Conservation (phyloP, 1,140 invertebrate genomes). For the Teleogryllus occipitalis region DNA sequence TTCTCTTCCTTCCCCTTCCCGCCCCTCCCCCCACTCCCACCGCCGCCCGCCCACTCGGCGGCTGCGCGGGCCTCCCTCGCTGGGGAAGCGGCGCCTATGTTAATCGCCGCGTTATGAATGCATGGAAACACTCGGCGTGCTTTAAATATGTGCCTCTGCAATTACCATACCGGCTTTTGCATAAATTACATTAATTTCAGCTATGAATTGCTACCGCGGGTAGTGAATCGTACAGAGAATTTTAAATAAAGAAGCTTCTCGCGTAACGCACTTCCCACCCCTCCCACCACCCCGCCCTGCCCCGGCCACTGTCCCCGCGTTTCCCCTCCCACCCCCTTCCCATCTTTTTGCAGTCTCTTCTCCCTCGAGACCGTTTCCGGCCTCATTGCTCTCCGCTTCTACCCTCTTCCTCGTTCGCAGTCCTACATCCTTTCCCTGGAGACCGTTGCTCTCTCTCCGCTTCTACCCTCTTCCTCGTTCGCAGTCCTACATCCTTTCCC, state of each 20-base stretch:
- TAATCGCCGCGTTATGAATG: constrained; percentile 3
- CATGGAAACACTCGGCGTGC: constrained; percentile 2
- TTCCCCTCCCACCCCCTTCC: no score
- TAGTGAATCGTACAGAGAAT: constrained; percentile 4
- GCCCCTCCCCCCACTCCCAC: not conserved
- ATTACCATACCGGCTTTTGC: constrained; percentile 3
- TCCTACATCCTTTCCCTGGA: no score
- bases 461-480: no score
- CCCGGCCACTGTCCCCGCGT: not conserved
- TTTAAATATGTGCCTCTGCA: constrained; percentile 4
- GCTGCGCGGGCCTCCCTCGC: no score
- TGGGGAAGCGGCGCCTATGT: not conserved
- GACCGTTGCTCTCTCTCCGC: no score
- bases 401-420: no score
- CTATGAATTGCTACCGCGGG: not conserved
- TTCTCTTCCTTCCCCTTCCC: no score
- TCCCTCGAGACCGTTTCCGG: no score
- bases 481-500: no score
- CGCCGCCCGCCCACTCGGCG: not conserved
- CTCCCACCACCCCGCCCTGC: no score
- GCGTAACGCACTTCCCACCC: not conserved
- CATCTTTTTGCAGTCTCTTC: no score
- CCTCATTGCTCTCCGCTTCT: no score
- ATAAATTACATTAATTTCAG: constrained; percentile 6
- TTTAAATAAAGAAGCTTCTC: not conserved